Base-by-base conservation (phyloP, 2,797 vertebrate genomes). In the Furcifer pardalis region DNA sequence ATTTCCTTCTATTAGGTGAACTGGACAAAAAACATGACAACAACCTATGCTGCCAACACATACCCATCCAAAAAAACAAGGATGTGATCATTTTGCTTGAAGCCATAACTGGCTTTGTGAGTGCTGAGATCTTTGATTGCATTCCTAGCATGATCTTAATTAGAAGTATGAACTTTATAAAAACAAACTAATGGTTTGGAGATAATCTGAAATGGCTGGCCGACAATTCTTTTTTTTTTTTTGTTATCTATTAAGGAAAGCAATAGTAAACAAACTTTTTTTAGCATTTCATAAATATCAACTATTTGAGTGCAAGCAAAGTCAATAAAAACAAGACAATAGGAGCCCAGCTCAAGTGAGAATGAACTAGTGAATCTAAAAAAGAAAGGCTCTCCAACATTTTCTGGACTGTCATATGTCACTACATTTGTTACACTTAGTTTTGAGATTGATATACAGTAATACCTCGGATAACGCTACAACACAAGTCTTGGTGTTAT, bases 41-140 rank as follows among this genome's bases (percentile, higher is more conserved):
- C 52, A 79, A 49, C 17, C n/a, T 27, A 13, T 56, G 71, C 42
- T 73, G 68, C 15, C 60, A 79, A 85, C 49, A 37, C 68, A 81
- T 49, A 85, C 49, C 37, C 68, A 76, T 81, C 42, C 42, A 68
- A 81, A 81, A 81, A 86, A 94, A 92, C 92, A 95, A 87, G 66
- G 87, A 91, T 94, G 93, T 95, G 94, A 94, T 94, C 91, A 91
- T 93, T 88, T 94, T 94, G 95, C 96, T 94, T 84, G 92, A 95
- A 95, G 95, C 95, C 93, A 95, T 96, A 96, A 97, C 96, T 96
- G 96, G 96, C 94, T 96, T n/a, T 95, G 83, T 95, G 93, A 96
- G 91, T 91, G 90, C 91, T 92, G 96, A 95, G 95, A 94, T 93
- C 91, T 92, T 94, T 96, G 95, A 97, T 96, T 96, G 95, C 92